phyloP scores from a whole-genome alignment of 1,140 invertebrate genomes.

The Eurosta solidaginis region DNA sequence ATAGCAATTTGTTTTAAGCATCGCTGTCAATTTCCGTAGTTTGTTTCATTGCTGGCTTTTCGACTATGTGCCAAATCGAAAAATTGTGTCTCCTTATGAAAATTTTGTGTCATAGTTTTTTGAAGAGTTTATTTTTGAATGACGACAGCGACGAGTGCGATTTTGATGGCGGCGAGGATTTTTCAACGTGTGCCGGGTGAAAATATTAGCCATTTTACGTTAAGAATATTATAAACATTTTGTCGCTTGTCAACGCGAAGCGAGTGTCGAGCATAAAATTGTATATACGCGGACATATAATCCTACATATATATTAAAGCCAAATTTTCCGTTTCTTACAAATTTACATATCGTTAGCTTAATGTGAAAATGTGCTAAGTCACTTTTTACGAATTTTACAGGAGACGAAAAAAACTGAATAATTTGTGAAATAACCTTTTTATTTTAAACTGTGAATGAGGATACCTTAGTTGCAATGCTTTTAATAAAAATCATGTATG shows the following conservation, averaged over 20 bases:
- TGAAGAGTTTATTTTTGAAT: conserved; percentile 25
- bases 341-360: too few species aligned
- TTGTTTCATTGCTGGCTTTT: too few species aligned
- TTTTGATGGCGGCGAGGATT: not conserved
- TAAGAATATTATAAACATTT: conserved; percentile 17
- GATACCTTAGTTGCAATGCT: too few species aligned
- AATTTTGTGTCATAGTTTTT: not conserved
- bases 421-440: too few species aligned
- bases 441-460: too few species aligned
- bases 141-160: not conserved
- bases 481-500: too few species aligned
- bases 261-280: not conserved
- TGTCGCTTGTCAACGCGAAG: not conserved
- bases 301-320: not conserved
- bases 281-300: not conserved
- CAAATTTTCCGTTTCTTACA: too few species aligned
- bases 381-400: too few species aligned
- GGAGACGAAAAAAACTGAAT: too few species aligned
- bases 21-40: not conserved
- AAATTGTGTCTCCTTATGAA: not conserved
- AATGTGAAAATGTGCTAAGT: too few species aligned
- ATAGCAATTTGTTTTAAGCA: not conserved
- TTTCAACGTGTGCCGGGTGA: conserved; percentile 22
- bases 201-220: conserved; percentile 6
- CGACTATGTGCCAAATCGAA: not conserved